These are phyloP conservation scores for Eremobia ochroleuca DNA, from an alignment of 2,888 invertebrate genomes.

Conservation along the genomic window DNA sequence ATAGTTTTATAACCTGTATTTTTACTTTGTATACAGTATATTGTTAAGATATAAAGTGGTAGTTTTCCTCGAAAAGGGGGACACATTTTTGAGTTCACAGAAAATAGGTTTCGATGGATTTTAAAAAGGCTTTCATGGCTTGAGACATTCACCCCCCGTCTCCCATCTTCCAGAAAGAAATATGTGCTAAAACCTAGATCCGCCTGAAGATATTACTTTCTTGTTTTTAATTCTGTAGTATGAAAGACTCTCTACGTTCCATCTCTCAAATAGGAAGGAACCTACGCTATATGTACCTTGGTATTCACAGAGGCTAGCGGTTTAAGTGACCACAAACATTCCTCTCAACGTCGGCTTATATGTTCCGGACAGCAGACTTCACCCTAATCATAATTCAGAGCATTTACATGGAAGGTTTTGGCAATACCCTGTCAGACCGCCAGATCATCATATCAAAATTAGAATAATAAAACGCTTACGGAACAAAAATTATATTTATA, in stretches of 20 bases:
- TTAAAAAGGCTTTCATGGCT: not conserved
- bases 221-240: not conserved
- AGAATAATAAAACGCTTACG: constrained; percentile 22
- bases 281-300: not conserved
- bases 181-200: not conserved
- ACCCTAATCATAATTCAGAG: not conserved
- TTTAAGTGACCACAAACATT: constrained; percentile 21
- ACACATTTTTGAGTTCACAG: not conserved
- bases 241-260: not conserved
- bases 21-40: not conserved
- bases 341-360: not conserved
- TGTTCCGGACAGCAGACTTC: not conserved
- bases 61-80: not conserved
- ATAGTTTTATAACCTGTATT: not conserved
- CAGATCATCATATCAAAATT: not conserved
- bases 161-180: not conserved
- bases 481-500: not conserved
- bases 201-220: not conserved
- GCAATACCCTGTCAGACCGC: no score
- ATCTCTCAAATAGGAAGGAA: not conserved
- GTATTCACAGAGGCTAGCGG: constrained; percentile 3
- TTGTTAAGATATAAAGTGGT: not conserved
- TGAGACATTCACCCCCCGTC: not conserved
- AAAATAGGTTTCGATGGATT: not conserved
- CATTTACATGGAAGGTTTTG: not conserved